phyloP scores from a whole-genome alignment of 2,888 invertebrate species.

The Sinopyrophorus schimmeli region DNA sequence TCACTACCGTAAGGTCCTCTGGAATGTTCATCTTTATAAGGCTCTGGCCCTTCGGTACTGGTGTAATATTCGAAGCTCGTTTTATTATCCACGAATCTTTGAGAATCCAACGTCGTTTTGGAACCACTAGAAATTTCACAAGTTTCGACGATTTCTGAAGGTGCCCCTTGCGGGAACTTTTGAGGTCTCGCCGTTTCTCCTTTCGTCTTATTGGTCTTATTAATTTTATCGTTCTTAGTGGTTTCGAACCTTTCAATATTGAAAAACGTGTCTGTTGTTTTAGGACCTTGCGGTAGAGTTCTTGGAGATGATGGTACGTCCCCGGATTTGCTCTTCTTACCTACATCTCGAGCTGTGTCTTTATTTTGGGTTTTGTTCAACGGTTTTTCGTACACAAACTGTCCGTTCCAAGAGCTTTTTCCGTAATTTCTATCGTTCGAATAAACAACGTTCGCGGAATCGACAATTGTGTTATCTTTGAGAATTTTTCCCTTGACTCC shows the following conservation, averaged over 20 bases:
- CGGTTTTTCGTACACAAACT: conserved; percentile 47
- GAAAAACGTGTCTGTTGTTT: no score
- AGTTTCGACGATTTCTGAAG: no score
- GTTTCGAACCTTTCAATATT: no score
- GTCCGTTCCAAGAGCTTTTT: conserved; percentile 54
- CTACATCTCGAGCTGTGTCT: no score
- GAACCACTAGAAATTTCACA: conserved; percentile 4
- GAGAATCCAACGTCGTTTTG: conserved; percentile 33
- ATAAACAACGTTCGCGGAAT: conserved; percentile 41
- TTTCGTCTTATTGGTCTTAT: no score
- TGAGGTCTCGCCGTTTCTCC: no score
- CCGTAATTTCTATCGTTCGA: conserved; percentile 53
- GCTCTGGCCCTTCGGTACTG: conserved; percentile 26
- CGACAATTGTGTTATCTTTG: conserved; percentile 51
- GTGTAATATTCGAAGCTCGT: conserved; percentile 44
- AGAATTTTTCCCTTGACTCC: conserved; percentile 55
- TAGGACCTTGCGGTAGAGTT: no score
- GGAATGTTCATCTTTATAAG: neutral
- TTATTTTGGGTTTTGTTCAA: conserved; percentile 1
- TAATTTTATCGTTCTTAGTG: no score
- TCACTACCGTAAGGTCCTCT: neutral
- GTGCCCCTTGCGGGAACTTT: no score
- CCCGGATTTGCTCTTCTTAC: no score
- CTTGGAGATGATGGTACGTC: no score
- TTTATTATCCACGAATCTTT: conserved; percentile 42